A percentile compares a stretch with the other conserved stretches of the same genome.
These are phyloP conservation scores for Cephalopholis sonnerati DNA, from an alignment of 2,113 vertebrate species.

Conservation along the genomic window DNA sequence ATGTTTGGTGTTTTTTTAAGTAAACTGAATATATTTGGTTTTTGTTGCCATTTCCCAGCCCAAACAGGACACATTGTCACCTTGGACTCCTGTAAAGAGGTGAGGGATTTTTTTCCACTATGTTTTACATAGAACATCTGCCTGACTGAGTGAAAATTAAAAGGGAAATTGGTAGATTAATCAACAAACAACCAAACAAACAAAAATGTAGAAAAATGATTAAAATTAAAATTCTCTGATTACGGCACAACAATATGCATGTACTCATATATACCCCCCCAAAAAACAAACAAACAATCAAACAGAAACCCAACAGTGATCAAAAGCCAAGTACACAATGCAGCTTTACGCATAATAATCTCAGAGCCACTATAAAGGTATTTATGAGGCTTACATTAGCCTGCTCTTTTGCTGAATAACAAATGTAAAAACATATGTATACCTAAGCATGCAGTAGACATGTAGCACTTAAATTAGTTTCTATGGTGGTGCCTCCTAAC, in stretches of 20 bases:
- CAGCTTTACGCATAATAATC: neutral
- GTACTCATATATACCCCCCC: neutral
- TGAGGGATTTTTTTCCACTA: neutral
- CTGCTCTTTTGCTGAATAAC: conserved; percentile 2
- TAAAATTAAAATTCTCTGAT: neutral
- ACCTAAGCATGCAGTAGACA: conserved; percentile 13
- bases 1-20: neutral
- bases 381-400: neutral
- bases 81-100: neutral
- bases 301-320: neutral
- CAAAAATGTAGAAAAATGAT: neutral
- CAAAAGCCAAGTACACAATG: conserved; percentile 8
- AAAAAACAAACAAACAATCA: neutral
- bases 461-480: neutral
- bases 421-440: conserved; percentile 3
- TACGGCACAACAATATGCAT: conserved; percentile 7
- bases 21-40: neutral
- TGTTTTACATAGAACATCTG: neutral
- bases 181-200: neutral
- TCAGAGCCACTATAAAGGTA: neutral
- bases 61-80: neutral
- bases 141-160: neutral
- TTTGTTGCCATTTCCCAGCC: neutral
- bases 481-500: neutral
- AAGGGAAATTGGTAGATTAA: neutral